Evolutionary conservation across 2,888 invertebrate genomes (phyloP).

Genomic region (Xestia ashworthii): DNA sequence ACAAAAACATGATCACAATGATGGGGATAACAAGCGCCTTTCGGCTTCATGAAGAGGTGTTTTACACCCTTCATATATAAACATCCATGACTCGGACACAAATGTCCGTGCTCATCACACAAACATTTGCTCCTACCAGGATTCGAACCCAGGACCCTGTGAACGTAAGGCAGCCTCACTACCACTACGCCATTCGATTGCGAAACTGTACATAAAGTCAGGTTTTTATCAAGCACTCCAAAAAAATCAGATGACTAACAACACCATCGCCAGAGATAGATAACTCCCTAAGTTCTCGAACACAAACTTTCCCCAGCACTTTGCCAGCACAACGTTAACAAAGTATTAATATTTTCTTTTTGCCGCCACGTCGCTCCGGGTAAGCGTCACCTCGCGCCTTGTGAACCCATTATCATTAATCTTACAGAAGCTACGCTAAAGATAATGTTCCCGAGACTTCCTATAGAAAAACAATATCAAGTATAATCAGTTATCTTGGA

Average conservation of each 20-base stretch:
- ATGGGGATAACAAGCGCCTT: too few species aligned
- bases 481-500: constrained; percentile 74
- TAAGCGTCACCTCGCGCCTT: constrained; percentile 81
- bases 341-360: constrained; percentile 81
- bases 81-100: too few species aligned
- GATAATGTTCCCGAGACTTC: constrained; percentile 82
- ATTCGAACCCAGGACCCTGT: too few species aligned
- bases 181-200: too few species aligned
- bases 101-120: too few species aligned
- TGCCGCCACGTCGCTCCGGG: constrained; percentile 68
- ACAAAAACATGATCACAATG: too few species aligned
- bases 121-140: too few species aligned
- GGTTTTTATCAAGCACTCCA: background rate
- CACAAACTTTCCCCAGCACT: constrained; percentile 67
- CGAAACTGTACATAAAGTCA: background rate
- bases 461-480: constrained; percentile 83
- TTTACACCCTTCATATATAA: too few species aligned
- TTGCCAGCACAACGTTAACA: constrained; percentile 69
- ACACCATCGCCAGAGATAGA: constrained; percentile 31
- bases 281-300: constrained; percentile 44
- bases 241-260: constrained; percentile 12
- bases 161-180: too few species aligned
- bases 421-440: constrained; percentile 80
- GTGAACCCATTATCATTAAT: constrained; percentile 87
- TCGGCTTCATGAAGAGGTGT: too few species aligned